Evolutionary conservation across 2,888 invertebrate species (phyloP).

Genomic region (Chloroclysta siterata): DNA sequence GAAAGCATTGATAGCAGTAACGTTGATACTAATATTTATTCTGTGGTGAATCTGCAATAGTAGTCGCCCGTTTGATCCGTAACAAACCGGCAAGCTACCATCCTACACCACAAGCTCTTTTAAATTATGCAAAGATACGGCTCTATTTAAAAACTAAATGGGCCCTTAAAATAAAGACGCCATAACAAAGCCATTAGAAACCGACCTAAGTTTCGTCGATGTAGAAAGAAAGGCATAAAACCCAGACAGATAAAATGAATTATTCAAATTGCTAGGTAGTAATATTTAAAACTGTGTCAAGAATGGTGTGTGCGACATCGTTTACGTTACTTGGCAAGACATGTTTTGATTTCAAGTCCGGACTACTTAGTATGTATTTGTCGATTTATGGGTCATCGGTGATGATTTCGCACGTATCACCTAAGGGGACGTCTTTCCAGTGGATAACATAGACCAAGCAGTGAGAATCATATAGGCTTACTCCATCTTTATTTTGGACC

Average conservation of each 20-base stretch:
- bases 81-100: neutral
- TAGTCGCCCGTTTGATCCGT: neutral
- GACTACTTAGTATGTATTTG: neutral
- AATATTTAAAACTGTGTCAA: slow-evolving; percentile 21
- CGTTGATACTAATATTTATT: too few species aligned
- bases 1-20: too few species aligned
- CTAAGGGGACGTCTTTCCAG: too few species aligned
- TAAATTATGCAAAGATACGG: neutral
- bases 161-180: neutral
- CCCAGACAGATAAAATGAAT: slow-evolving; percentile 21
- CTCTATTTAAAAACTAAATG: slow-evolving; percentile 4
- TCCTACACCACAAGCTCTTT: neutral
- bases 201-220: slow-evolving; percentile 3
- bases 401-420: too few species aligned
- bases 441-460: too few species aligned
- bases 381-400: too few species aligned
- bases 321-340: slow-evolving; percentile 1
- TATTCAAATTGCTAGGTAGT: slow-evolving; percentile 26
- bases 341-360: neutral
- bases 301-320: slow-evolving; percentile 7
- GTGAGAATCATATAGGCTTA: too few species aligned
- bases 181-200: slow-evolving; percentile 27
- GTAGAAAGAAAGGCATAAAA: slow-evolving; percentile 26
- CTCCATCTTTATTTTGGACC: too few species aligned
- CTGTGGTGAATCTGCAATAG: too few species aligned